These are phyloP conservation scores for Megamerina dolium DNA, from an alignment of 2,888 invertebrate genomes.

Conservation along the genomic window DNA sequence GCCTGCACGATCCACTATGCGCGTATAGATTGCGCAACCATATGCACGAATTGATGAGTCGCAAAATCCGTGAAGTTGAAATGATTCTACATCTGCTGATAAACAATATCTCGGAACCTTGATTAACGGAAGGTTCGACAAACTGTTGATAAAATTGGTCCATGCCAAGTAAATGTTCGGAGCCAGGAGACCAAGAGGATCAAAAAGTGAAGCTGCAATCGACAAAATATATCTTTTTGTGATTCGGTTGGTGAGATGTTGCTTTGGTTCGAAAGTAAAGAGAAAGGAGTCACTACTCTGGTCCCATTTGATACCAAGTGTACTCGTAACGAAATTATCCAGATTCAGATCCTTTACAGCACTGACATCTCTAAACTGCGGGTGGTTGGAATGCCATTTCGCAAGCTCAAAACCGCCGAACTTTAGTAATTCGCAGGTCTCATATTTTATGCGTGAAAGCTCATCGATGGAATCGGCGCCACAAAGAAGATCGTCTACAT, in stretches of 20 bases:
- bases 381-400: slow-evolving; percentile 7
- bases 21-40: slow-evolving; percentile 6
- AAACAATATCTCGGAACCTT: slow-evolving; percentile 5
- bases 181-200: slow-evolving; percentile 5
- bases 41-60: slow-evolving; percentile 6
- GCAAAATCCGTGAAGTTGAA: slow-evolving; percentile 11
- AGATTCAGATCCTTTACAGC: neutral
- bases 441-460: slow-evolving; percentile 6
- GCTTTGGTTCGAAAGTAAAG: neutral
- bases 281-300: slow-evolving; percentile 8
- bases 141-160: neutral
- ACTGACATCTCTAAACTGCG: neutral
- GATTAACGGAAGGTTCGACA: neutral
- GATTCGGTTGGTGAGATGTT: neutral
- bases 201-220: slow-evolving; percentile 5
- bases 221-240: slow-evolving; percentile 9
- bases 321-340: slow-evolving; percentile 1
- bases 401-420: neutral
- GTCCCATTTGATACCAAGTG: slow-evolving; percentile 7
- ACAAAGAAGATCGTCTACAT: no score
- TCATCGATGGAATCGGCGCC: slow-evolving; percentile 13
- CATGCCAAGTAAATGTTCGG: neutral
- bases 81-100: slow-evolving; percentile 1
- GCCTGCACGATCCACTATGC: neutral
- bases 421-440: slow-evolving; percentile 6